Percentiles rank a stretch among this genome's conserved stretches.
These are phyloP conservation scores for Ctenosaura bakeri DNA, from an alignment of 2,797 vertebrate genomes.

Conservation along the genomic window DNA sequence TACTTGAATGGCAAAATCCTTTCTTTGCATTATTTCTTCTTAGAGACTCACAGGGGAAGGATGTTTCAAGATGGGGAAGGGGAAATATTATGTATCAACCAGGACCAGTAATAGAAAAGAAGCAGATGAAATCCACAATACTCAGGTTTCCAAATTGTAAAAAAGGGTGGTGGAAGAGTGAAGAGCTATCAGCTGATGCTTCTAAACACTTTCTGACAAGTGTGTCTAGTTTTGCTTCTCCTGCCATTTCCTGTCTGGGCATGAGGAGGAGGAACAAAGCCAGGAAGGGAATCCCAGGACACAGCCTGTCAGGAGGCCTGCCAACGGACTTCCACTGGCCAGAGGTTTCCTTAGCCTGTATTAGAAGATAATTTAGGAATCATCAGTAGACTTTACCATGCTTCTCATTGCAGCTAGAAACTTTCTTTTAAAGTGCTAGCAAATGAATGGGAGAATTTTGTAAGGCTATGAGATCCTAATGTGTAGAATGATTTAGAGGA, in stretches of 20 bases:
- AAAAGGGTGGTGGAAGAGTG: no score
- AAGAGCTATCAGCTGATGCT: no score
- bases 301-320: no score
- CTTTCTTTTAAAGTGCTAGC: not conserved
- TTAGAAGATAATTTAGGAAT: not conserved
- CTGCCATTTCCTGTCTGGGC: no score
- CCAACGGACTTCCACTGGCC: no score
- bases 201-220: no score
- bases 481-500: not conserved
- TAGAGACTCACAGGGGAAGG: not conserved
- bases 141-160: no score
- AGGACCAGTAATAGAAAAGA: not conserved
- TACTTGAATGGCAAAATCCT: not conserved
- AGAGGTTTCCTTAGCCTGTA: not conserved
- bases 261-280: no score
- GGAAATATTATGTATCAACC: not conserved
- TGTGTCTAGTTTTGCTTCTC: no score
- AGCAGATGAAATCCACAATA: not conserved
- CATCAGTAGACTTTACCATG: not conserved
- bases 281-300: no score
- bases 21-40: not conserved
- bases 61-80: not conserved
- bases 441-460: not conserved
- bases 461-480: not conserved
- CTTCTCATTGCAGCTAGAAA: not conserved